These are phyloP conservation scores for Syngnathoides biaculeatus DNA, from an alignment of 2,113 vertebrate species.

Conservation along the genomic window DNA sequence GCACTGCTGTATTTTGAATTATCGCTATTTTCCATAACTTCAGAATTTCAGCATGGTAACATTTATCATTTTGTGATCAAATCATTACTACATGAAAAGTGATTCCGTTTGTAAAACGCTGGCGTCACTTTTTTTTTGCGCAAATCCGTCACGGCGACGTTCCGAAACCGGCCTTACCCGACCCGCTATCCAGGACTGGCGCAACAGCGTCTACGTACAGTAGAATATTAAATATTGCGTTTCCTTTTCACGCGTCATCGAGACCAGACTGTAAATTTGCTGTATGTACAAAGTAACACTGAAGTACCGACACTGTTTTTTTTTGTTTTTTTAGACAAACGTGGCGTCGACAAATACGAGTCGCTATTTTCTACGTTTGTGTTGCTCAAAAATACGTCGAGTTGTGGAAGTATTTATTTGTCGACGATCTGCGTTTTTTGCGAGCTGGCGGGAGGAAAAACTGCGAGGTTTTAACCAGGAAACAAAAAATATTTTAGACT, in stretches of 20 bases:
- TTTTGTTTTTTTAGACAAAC: constrained; percentile 38
- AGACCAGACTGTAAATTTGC: constrained; percentile 62
- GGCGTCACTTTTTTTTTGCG: background rate
- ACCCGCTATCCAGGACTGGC: background rate
- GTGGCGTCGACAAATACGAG: constrained; percentile 19
- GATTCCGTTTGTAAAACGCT: background rate
- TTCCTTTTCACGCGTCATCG: constrained; percentile 49
- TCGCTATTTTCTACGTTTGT: constrained; percentile 44
- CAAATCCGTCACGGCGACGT: background rate
- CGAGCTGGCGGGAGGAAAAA: no score
- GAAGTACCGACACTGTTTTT: constrained; percentile 39
- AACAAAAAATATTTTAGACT: background rate
- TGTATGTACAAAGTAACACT: constrained; percentile 66
- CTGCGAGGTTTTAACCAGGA: background rate
- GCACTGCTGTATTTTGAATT: background rate
- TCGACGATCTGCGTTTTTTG: constrained; percentile 23
- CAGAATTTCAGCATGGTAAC: background rate
- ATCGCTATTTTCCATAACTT: background rate
- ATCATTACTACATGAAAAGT: background rate
- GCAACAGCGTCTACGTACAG: constrained; percentile 15
- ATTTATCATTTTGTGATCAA: background rate
- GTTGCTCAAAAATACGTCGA: constrained; percentile 39
- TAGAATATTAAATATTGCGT: constrained; percentile 55
- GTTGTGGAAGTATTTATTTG: constrained; percentile 50
- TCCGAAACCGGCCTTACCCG: background rate